These are phyloP conservation scores for Eulithis prunata DNA, from an alignment of 2,888 invertebrate species.

Conservation along the genomic window DNA sequence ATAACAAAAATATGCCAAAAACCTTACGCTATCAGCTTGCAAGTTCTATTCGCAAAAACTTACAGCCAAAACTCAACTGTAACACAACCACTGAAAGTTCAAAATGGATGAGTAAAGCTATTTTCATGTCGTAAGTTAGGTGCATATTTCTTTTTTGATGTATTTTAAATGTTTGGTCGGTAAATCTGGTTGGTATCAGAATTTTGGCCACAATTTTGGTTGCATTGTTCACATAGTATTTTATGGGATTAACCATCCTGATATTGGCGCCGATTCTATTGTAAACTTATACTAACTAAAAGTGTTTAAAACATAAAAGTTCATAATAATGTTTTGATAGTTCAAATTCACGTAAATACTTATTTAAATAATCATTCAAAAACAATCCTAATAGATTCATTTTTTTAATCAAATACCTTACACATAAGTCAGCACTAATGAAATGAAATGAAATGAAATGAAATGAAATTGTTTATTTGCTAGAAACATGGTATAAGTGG, in stretches of 20 bases:
- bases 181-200: constrained; percentile 15
- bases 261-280: background rate
- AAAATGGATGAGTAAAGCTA: background rate
- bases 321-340: too few species aligned
- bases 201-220: constrained; percentile 1
- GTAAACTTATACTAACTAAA: too few species aligned
- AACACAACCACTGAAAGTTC: constrained; percentile 4
- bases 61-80: constrained; percentile 2
- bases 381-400: too few species aligned
- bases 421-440: too few species aligned
- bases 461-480: too few species aligned
- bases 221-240: constrained; percentile 2
- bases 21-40: constrained; percentile 3
- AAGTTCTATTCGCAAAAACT: constrained; percentile 6
- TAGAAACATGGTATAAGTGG: too few species aligned
- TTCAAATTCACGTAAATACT: too few species aligned
- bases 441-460: too few species aligned
- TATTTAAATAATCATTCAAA: too few species aligned
- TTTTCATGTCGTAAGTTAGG: constrained; percentile 15
- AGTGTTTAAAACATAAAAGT: too few species aligned
- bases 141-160: constrained; percentile 22
- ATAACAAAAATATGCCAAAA: constrained; percentile 30
- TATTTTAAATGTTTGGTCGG: constrained; percentile 14
- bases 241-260: background rate
- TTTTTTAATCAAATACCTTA: too few species aligned